Evolutionary conservation across 2,888 invertebrate species (phyloP), one percentile per base, ranked within the genome.

Genomic region (Drosophila cognata): DNA sequence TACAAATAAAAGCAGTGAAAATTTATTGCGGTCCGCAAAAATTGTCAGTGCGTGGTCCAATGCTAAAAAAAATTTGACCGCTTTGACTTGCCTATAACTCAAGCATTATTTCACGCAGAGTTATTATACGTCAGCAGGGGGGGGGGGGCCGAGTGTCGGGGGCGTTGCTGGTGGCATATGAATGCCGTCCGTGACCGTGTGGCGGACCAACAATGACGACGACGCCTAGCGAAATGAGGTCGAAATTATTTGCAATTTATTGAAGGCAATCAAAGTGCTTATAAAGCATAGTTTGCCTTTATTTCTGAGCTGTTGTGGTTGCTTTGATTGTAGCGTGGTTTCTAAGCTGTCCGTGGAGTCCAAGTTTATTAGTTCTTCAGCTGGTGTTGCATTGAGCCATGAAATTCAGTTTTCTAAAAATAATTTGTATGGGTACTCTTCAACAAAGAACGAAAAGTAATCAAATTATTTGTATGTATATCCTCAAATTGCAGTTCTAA

Each of bases 221-320:
- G 81, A 73, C 79, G 91, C 85, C 90, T 74, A 79, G 61, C 78
- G 76, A 86, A 88, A 88, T 91, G 90, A 91, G 87, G 87, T 88
- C 87, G 89, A 91, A 91, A 91, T 88, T 91, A 88, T 88, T 88
- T 88, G 91, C 91, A 88, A 88, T 88, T 91, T 88, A 88, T 88
- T 90, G 87, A 88, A 91, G 90, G 91, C 91, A 91, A 90, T 91
- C 87, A 89, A 74, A 85, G 81, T 89, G 91, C 89, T 90, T 89
- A 90, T 89, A 85, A 87, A 73, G 78, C 81, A 74, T 71, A 81
- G 77, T 79, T 79, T 62, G 71, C 70, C 69, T 71, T 84, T 71
- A 77, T 65, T 58, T 36, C 46, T 43, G 72, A 29, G 53, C 60
- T 71, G 63, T 67, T 68, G 77, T 62, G 68, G 69, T 64, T 65